A percentile compares a stretch with the other conserved stretches of the same genome.
Conservation (phyloP, 2,113 vertebrate genomes). For the Tonatia bakeri region DNA sequence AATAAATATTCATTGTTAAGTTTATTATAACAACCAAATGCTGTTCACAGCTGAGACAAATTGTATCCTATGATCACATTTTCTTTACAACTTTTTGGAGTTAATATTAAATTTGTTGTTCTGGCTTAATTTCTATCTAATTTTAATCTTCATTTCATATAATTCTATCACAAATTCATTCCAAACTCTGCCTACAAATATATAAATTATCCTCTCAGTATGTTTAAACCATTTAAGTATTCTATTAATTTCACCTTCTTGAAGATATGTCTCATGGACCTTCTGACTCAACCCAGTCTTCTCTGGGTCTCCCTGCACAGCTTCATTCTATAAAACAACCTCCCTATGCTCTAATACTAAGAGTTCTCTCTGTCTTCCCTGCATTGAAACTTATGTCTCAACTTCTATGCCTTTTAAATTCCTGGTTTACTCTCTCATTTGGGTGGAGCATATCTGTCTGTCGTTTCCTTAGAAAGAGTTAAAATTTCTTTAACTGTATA, state of each 20-base stretch:
- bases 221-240: background rate
- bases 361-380: background rate
- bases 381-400: background rate
- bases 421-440: background rate
- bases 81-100: background rate
- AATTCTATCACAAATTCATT: background rate
- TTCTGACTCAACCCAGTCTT: background rate
- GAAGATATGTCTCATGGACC: background rate
- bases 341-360: background rate
- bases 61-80: background rate
- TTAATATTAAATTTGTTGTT: background rate
- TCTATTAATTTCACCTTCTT: background rate
- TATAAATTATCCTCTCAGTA: background rate
- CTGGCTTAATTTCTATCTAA: background rate
- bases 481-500: background rate
- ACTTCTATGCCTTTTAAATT: background rate
- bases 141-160: background rate
- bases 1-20: background rate
- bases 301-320: background rate
- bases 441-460: background rate
- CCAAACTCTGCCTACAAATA: background rate
- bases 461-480: background rate
- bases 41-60: background rate
- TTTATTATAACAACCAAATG: background rate
- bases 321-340: background rate